A percentile compares a stretch with the other conserved stretches of the same genome.
Conservation (phyloP, 2,113 vertebrate species). For the Pollimyrus isidori region DNA sequence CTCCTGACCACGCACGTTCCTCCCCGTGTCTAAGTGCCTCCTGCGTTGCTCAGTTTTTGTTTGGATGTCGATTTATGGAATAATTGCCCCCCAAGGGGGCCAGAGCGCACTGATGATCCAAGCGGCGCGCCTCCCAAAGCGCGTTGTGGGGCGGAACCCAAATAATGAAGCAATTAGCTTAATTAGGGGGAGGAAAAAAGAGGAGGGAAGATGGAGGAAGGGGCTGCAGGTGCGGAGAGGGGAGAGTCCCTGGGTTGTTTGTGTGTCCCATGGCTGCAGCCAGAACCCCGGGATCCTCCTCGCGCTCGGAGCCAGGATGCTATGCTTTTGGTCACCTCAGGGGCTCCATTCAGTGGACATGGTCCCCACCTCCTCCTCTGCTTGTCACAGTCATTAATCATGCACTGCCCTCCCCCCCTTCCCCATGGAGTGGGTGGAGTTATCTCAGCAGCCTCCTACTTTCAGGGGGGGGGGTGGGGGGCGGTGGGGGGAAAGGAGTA, state of each 20-base stretch:
- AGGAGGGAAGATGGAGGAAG: background rate
- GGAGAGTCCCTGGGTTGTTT: background rate
- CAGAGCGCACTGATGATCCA: conserved; percentile 57
- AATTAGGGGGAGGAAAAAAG: conserved; percentile 47
- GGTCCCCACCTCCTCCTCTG: background rate
- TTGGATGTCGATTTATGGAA: conserved; percentile 64
- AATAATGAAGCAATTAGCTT: conserved; percentile 64
- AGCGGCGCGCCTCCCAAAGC: conserved; percentile 54
- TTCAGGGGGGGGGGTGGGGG: background rate
- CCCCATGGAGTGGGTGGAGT: background rate
- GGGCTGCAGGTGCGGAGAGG: background rate
- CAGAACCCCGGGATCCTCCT: background rate
- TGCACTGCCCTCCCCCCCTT: background rate
- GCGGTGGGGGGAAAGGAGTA: no score
- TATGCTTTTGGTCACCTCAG: background rate
- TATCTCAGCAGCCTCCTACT: background rate
- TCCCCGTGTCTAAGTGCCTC: conserved; percentile 24
- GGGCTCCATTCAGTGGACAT: background rate
- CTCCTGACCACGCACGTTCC: conserved; percentile 19
- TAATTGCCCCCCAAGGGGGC: conserved; percentile 61
- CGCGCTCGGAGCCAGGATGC: background rate
- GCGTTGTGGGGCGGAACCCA: conserved; percentile 53
- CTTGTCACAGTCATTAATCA: background rate
- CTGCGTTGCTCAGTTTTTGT: conserved; percentile 47
- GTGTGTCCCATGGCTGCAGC: background rate